Evolutionary conservation across 2,113 vertebrate genomes (phyloP).

Genomic region (Cavia aperea): DNA sequence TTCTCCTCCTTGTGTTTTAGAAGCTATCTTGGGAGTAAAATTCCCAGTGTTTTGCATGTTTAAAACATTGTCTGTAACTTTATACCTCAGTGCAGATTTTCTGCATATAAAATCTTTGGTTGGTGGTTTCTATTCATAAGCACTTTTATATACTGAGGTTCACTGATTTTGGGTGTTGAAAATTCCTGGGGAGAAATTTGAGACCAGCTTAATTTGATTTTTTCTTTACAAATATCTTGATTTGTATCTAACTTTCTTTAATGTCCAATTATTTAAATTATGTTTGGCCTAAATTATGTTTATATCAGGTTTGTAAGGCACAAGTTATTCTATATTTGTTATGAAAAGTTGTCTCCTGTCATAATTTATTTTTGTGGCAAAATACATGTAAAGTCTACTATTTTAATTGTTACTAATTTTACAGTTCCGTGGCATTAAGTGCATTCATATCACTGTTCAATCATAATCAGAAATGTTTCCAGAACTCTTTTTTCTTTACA

Average conservation of each 20-base stretch:
- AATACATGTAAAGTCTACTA: neutral
- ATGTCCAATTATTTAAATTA: neutral
- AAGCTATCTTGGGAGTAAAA: constrained; percentile 7
- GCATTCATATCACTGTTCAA: neutral
- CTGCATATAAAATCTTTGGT: neutral
- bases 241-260: neutral
- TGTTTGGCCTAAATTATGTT: neutral
- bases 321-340: neutral
- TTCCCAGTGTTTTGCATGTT: neutral
- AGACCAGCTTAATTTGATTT: neutral
- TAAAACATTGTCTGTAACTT: constrained; percentile 28
- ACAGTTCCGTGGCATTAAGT: neutral
- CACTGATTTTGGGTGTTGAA: neutral
- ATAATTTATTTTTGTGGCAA: neutral
- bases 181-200: neutral
- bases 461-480: neutral
- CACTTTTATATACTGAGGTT: neutral
- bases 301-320: neutral
- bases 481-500: neutral
- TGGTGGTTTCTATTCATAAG: neutral
- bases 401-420: neutral
- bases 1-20: neutral
- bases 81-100: neutral
- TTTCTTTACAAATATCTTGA: neutral
- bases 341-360: neutral